A percentile compares a stretch with the other conserved stretches of the same genome.
Conservation (phyloP, 2,797 vertebrate genomes). For the Syncerus caffer region DNA sequence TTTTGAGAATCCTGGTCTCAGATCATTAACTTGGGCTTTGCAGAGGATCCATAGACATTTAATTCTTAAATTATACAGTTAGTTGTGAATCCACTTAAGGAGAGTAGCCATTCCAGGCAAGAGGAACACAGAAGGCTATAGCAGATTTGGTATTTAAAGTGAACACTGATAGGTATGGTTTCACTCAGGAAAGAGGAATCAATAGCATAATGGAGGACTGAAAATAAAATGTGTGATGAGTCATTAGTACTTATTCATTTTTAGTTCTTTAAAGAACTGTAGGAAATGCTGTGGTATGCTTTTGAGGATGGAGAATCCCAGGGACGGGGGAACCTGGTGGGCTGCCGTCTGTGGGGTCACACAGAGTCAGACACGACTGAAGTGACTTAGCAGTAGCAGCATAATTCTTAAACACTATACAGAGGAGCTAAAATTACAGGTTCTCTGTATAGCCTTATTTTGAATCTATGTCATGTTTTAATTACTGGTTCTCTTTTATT, state of each 20-base stretch:
- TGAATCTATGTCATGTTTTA: background rate
- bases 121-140: background rate
- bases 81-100: background rate
- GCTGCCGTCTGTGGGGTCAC: no score
- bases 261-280: background rate
- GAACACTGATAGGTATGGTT: background rate
- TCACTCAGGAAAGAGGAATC: background rate
- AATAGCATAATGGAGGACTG: background rate
- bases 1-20: background rate
- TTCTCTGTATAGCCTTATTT: background rate
- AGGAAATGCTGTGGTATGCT: background rate
- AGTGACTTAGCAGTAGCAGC: no score
- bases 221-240: background rate
- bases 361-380: no score
- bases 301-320: background rate
- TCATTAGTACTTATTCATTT: background rate
- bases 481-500: background rate
- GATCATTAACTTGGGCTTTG: background rate
- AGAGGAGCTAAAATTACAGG: background rate
- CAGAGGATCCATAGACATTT: background rate
- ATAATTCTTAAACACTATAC: background rate
- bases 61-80: background rate
- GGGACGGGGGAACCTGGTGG: no score
- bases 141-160: background rate
- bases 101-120: background rate